Base-by-base conservation (phyloP, 2,888 invertebrate species). In the Drosophila tripunctata region DNA sequence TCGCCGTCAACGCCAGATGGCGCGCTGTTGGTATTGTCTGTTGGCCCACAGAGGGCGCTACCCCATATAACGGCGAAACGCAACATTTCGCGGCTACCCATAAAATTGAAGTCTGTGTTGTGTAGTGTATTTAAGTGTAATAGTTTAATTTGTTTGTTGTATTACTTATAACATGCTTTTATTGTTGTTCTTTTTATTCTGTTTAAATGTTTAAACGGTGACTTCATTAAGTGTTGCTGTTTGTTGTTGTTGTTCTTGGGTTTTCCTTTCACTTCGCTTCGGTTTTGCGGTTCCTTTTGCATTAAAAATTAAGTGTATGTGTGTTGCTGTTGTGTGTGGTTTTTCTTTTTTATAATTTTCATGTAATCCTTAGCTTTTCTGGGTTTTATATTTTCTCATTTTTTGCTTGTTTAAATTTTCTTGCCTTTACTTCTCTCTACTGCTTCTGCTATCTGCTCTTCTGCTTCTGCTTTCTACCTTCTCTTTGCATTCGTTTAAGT, bases 141-240 rank as follows among this genome's bases (percentile, higher is more conserved):
- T 74, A 78, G 82, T 79, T 77, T 67, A 55, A 55, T 79, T 83
- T 50, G 27, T 56, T 66, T 45, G 27, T 52, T 65, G 45, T 17
- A 61, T 61, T 67, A 62, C 64, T 76, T 67, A 65, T 77, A 76
- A 67, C 75, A 66, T 87, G 87, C 62, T 80, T 76, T 61, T 70
- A 67, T 74, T 65, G 43, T 41, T 33, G 8, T 3, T 27, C 10
- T 21, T 27, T 27, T 10, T 50, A 58, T 68, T 52, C 66, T 78
- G 70, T 62, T 80, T 86, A 83, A 88, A 80, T 78, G 70, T 62
- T 80, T 86, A 83, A 88, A 80, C 88, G 87, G 88, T 88, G 88
- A 88, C 88, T 88, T 88, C 83, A 62, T 85, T 88, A 78, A 78
- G 80, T 71, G 75, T 83, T 88, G 78, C 75, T 87, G 88, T 72